Base-by-base conservation (phyloP, 1,140 invertebrate species). In the Araneus ventricosus region DNA sequence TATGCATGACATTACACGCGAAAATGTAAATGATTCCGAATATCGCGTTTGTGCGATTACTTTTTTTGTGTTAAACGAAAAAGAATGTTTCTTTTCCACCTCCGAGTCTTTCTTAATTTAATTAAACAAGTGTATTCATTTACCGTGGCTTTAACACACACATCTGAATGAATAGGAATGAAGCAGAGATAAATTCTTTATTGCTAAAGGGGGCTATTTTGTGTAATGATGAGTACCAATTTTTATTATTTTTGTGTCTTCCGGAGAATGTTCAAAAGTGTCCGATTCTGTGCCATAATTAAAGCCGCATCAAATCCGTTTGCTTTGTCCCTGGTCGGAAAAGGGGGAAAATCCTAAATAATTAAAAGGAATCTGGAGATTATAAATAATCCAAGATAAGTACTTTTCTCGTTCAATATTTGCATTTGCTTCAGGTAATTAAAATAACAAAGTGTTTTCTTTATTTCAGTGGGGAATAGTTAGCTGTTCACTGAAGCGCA, bases 331-430 rank as follows among this genome's bases (percentile, higher is more conserved):
- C 80, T 30, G 37, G n/a, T 84, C 45, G 45, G 80, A 41, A 45
- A 1, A 27, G 45, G 80, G 24, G 41, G 24, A 10, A 30, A 14
- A 52, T 45, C 45, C 80, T 30, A 84, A 52, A 84, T 52, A 84
- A 84, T 84, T 84, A 84, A 84, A 84, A 84, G 80, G 80, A 84
- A 84, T 84, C 80, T 45, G 27, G 45, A 27, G 80, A 84, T 84
- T 84, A 84, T 84, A 84, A 45, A 52, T 84, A 84, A 84, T 84
- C 80, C 80, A 84, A 84, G 80, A 84, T 84, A 84, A 84, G 80
- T 84, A 84, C 80, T 45, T 84, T 27, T 84, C 39, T 84, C 45
- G 45, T 41, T 27, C 80, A 41, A 45, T 84, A 84, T 84, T 84
- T 84, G 80, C 80, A 84, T 84, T 84, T 52, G 80, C 45, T 45